Evolutionary conservation across 1,140 invertebrate genomes (phyloP).

Genomic region (Leptonema lineaticorne): DNA sequence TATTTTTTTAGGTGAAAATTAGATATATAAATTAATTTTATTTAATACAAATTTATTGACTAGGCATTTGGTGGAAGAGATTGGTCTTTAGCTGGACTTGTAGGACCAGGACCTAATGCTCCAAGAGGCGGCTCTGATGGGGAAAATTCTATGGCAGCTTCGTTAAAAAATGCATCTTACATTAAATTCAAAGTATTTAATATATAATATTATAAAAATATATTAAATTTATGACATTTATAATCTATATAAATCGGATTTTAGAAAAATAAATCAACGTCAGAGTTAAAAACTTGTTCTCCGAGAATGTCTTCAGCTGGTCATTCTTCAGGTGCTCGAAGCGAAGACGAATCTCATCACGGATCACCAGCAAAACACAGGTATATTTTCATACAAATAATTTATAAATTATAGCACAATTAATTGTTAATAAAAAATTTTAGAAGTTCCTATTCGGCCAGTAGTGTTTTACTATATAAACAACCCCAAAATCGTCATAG

Average conservation of each 20-base stretch:
- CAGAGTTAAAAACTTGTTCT: constrained; percentile 51
- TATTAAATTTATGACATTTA: neutral
- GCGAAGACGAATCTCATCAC: constrained; percentile 50
- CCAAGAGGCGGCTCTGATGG: constrained; percentile 47
- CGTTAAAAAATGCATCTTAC: constrained; percentile 53
- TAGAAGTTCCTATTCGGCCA: constrained; percentile 41
- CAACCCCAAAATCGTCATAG: constrained; percentile 47
- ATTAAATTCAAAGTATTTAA: constrained; percentile 60
- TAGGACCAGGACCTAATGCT: constrained; percentile 48
- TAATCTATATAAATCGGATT: constrained; percentile 10
- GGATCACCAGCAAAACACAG: constrained; percentile 49
- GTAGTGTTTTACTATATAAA: constrained; percentile 41
- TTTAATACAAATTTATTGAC: constrained; percentile 18
- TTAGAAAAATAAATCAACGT: constrained; percentile 54
- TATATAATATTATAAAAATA: constrained; percentile 32
- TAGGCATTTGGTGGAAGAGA: constrained; percentile 86
- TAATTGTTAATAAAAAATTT: neutral
- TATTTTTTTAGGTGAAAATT: neutral
- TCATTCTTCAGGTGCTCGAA: constrained; percentile 49
- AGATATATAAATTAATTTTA: neutral
- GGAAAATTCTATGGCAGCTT: constrained; percentile 42
- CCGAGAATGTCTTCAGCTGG: constrained; percentile 48
- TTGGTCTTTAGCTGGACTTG: constrained; percentile 65
- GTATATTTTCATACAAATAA: constrained; percentile 5
- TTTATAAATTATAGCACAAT: neutral